A percentile compares a stretch with the other conserved stretches of the same genome.
Conservation (phyloP, 2,888 invertebrate species). For the Pyrrhosoma nymphula region DNA sequence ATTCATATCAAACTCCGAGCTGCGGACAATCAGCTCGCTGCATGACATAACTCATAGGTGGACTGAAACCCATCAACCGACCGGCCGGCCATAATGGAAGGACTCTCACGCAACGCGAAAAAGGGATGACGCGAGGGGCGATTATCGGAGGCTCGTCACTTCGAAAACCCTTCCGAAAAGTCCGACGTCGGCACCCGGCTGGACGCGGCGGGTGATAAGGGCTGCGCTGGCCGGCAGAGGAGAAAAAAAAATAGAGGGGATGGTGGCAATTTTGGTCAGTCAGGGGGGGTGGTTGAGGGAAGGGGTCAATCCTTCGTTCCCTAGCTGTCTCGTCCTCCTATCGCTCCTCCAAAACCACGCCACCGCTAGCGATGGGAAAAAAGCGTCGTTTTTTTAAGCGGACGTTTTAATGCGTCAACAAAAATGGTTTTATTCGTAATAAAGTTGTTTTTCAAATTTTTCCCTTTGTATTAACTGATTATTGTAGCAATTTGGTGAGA, state of each 20-base stretch:
- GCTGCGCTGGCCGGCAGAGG: neutral
- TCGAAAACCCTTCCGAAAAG: neutral
- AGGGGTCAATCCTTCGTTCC: neutral
- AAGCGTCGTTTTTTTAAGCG: neutral
- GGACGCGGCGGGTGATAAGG: neutral
- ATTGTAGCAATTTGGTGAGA: too few relatives aligned
- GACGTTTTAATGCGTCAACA: too few relatives aligned
- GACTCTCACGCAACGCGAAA: neutral
- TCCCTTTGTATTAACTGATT: too few relatives aligned
- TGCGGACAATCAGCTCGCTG: neutral
- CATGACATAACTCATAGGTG: constrained; percentile 18
- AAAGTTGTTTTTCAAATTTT: too few relatives aligned
- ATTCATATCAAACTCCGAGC: neutral
- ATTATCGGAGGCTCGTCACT: constrained; percentile 16
- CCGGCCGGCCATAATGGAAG: neutral
- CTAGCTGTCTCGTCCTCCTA: neutral
- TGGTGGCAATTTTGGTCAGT: neutral
- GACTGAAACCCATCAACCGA: neutral
- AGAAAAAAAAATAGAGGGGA: neutral
- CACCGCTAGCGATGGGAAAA: neutral
- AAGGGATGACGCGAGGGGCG: neutral
- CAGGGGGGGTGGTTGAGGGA: neutral
- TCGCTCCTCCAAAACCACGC: neutral
- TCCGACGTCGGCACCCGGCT: neutral
- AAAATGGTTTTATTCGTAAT: too few relatives aligned